A percentile compares a stretch with the other conserved stretches of the same genome.
Evolutionary conservation across 2,113 vertebrate genomes (phyloP).

Genomic region (Theristicus caerulescens): DNA sequence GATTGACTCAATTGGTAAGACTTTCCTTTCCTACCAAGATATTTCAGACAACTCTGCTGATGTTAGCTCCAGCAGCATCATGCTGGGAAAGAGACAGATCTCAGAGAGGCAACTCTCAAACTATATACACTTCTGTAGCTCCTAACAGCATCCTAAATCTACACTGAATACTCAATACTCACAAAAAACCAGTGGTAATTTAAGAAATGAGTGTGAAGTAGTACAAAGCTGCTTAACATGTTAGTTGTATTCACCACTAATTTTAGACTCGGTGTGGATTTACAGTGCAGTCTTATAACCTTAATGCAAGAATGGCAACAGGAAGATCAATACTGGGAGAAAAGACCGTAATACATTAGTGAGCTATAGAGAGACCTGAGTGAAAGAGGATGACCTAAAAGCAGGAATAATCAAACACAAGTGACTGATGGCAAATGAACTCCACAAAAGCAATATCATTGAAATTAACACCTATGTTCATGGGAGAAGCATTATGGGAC

Average conservation of each 20-base stretch:
- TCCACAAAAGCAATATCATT: background rate
- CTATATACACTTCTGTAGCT: background rate
- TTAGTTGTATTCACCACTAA: background rate
- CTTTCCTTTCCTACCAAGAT: background rate
- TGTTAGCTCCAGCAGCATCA: background rate
- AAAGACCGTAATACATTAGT: background rate
- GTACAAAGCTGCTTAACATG: background rate
- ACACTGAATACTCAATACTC: background rate
- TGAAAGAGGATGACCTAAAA: background rate
- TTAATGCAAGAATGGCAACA: background rate
- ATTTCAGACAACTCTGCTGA: background rate
- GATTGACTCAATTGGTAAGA: background rate
- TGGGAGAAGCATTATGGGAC: background rate
- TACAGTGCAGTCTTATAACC: background rate
- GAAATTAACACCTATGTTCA: background rate
- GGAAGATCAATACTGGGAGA: constrained; percentile 4
- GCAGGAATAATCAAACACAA: background rate
- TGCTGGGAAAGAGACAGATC: background rate
- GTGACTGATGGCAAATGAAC: background rate
- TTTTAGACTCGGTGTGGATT: background rate
- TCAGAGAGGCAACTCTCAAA: background rate
- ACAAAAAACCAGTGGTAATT: background rate
- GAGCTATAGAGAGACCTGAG: background rate
- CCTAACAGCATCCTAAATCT: background rate
- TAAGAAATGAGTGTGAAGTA: background rate